Base-by-base conservation (phyloP, 2,888 invertebrate genomes). In the Torymus tubicola region DNA sequence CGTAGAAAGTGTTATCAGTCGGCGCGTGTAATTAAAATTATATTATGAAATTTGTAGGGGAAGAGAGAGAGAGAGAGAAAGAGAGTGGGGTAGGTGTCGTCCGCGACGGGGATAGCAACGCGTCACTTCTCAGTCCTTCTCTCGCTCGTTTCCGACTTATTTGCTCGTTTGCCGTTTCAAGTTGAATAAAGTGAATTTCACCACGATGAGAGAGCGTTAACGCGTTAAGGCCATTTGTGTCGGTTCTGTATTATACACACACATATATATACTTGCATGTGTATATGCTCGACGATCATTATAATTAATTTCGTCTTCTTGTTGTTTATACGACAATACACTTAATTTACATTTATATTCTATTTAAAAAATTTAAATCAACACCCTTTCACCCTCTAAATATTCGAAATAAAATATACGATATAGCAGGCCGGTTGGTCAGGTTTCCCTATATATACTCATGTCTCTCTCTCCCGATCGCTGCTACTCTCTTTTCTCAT, bases 1-100 rank as follows among this genome's bases (percentile, higher is more conserved):
- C 69, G 73, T 42, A 73, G 77, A 69, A 69, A 81, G 77, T 65
- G 68, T 68, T 76, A 73, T 78, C 77, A 50, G 55, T 24, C 57
- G 63, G 58, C 71, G 58, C 71, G 63, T 68, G 68, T 79, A 81
- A 81, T 81, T 79, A 81, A 81, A 81, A 81, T 81, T 81, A 72
- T 75, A 81, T 79, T 76, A 81, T 18, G 75, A 72, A 78, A 76
- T 78, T 78, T 53, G 71, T 52, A 13, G 60, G 31, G 2, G 31
- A 64, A 64, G 80, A 50, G 16, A 58, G 55, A 58, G 52, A 10
- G 55, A 14, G 1, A 53, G 16, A 64, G 80, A 42, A 13, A 57
- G 53, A 58, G 52, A 14, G 55, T 10, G 1, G 53, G 16, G 31
- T 31, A 31, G 31, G 31, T 31, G 31, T 31, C 31, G 31, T 31